Conservation (phyloP, 2,888 invertebrate genomes). For the Thera obeliscata region DNA sequence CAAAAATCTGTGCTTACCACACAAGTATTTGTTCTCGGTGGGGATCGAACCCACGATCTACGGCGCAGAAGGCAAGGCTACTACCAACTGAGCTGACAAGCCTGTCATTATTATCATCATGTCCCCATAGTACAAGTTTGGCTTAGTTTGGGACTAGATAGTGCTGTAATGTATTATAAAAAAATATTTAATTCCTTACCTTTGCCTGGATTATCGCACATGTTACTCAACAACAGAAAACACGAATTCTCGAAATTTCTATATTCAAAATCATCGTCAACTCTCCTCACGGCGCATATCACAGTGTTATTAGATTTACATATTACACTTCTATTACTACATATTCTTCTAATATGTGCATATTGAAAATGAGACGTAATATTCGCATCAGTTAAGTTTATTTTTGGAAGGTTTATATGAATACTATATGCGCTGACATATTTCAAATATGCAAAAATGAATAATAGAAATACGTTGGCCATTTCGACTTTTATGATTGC, state of each 20-base stretch:
- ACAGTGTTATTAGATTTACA: constrained; percentile 49
- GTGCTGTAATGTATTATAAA: background rate
- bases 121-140: too few species aligned
- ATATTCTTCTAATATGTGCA: constrained; percentile 45
- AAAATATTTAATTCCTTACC: constrained; percentile 54
- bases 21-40: too few species aligned
- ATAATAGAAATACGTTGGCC: constrained; percentile 6
- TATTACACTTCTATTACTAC: constrained; percentile 42
- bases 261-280: constrained; percentile 40
- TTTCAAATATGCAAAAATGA: constrained; percentile 18
- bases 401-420: constrained; percentile 32
- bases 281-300: constrained; percentile 53
- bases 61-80: too few species aligned
- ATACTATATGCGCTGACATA: constrained; percentile 1
- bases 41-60: too few species aligned
- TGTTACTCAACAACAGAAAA: constrained; percentile 62
- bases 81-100: too few species aligned
- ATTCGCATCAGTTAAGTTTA: constrained; percentile 30
- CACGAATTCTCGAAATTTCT: constrained; percentile 62
- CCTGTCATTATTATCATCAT: too few species aligned
- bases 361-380: constrained; percentile 48
- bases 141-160: too few species aligned
- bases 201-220: constrained; percentile 61
- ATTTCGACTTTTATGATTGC: constrained; percentile 12
- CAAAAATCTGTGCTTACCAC: too few species aligned